Evolutionary conservation across 1,140 invertebrate genomes (phyloP).

Genomic region (Scylla paramamosain): DNA sequence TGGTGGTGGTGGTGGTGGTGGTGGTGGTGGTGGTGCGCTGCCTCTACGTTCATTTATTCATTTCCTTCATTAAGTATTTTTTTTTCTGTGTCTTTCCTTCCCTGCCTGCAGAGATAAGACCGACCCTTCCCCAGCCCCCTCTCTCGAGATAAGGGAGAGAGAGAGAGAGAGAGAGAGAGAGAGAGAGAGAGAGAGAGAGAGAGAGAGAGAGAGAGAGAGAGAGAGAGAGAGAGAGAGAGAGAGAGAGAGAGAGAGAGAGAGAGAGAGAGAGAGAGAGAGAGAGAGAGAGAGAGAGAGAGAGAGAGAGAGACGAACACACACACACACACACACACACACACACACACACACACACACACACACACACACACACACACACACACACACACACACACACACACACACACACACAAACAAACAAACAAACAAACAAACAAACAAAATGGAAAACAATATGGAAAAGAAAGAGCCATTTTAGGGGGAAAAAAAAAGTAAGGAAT

Average conservation of each 20-base stretch:
- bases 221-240: constrained; percentile 3
- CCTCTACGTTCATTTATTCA: neutral
- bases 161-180: constrained; percentile 20
- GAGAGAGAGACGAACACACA: neutral
- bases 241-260: constrained; percentile 3
- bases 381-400: too few relatives aligned
- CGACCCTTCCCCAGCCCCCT: neutral
- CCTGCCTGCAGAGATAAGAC: neutral
- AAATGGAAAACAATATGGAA: neutral
- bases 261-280: constrained; percentile 1
- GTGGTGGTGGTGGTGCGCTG: neutral
- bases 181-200: constrained; percentile 12
- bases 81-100: neutral
- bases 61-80: neutral
- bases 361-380: too few relatives aligned
- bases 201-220: constrained; percentile 5
- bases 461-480: neutral
- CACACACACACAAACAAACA: neutral
- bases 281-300: neutral
- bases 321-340: neutral
- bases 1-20: constrained; percentile 9
- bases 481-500: neutral
- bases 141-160: neutral
- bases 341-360: too few relatives aligned
- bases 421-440: neutral